These are phyloP conservation scores for Simalia tracyae DNA, from an alignment of 2,797 vertebrate species.

Conservation along the genomic window DNA sequence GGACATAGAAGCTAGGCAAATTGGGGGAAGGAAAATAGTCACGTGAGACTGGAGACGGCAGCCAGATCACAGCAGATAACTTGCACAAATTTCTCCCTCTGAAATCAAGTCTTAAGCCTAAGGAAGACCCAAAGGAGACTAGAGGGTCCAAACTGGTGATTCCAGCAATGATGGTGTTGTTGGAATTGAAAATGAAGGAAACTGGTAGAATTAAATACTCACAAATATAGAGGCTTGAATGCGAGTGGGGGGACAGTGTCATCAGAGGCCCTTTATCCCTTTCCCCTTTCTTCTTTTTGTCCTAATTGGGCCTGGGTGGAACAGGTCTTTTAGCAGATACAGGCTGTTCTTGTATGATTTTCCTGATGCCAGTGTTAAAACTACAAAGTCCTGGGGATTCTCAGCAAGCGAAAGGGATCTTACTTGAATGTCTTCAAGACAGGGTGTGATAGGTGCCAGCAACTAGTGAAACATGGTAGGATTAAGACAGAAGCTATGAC, in stretches of 20 bases:
- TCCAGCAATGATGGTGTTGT: neutral
- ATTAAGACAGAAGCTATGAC: neutral
- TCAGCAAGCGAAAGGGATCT: neutral
- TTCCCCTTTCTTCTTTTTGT: neutral
- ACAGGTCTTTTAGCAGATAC: neutral
- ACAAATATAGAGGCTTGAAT: neutral
- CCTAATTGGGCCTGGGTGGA: neutral
- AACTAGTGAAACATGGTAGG: neutral
- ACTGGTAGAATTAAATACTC: neutral
- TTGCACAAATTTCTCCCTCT: neutral
- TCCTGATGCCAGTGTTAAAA: neutral
- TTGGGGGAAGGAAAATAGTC: neutral
- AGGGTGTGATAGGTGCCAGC: neutral
- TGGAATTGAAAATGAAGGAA: neutral
- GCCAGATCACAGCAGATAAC: neutral
- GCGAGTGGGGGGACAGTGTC: neutral
- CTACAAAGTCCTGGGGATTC: neutral
- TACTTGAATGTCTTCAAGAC: neutral
- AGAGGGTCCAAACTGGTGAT: neutral
- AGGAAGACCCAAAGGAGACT: neutral
- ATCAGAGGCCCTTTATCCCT: neutral
- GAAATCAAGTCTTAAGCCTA: neutral
- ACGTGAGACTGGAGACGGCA: neutral
- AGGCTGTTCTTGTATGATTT: neutral
- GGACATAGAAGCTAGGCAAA: neutral